Base-by-base conservation (phyloP, 2,888 invertebrate genomes). In the Achlya flavicornis region DNA sequence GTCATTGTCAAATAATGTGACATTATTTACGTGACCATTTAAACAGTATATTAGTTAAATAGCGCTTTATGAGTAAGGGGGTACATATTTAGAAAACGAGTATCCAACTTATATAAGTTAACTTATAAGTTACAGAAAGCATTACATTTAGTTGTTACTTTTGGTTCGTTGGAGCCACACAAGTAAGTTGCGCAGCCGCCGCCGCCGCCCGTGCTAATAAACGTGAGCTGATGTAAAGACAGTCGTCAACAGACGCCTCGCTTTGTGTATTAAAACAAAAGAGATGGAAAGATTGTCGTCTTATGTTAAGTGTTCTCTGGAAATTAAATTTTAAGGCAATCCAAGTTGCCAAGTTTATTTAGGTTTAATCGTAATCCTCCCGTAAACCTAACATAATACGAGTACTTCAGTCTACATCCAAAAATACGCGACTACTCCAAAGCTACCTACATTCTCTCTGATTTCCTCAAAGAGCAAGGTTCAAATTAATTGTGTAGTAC, bases 251-350 rank as follows among this genome's bases (percentile, higher is more conserved):
- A 73, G 70, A 69, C 70, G 73, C 64, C 72, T 69, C 59, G 64
- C 73, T 77, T 83, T 84, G 79, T 80, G 73, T 69, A 66, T 72
- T 73, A 77, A 41, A 78, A 84, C 82, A 81, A 84, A 76, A 75
- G 77, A 75, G 67, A 69, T 66, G 72, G 71, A 76, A 74, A 74
- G 78, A 79, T 76, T 76, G 73, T 74, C 79, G 76, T 78, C 78
- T 78, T 77, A 83, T 82, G 77, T 84, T 83, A 78, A 81, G 79
- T 78, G 79, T 78, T 77, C 77, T 59, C 74, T 77, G 76, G 77
- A 84, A 83, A 85, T 85, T 79, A 81, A 80, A 81, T 79, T 81
- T 77, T 70, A 79, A 75, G 77, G 72, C 74, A 73, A 73, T 73
- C 69, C 63, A 62, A 67, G 67, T 72, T 74, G 62, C 72, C 58